These are phyloP conservation scores for Ectropis crepuscularia DNA, from an alignment of 2,888 invertebrate genomes.

Conservation along the genomic window DNA sequence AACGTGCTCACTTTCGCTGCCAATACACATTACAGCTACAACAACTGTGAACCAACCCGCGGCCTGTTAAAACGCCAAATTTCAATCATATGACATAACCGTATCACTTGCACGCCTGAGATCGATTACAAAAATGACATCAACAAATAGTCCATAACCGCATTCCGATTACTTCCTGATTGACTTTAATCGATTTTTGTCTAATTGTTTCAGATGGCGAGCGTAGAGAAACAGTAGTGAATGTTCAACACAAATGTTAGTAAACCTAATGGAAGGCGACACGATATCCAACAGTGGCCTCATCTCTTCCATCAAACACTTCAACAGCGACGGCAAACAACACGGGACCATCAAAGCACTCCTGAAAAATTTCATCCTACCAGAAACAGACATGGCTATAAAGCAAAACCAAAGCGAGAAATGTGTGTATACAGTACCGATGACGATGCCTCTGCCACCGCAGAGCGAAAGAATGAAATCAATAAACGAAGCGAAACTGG, in stretches of 20 bases:
- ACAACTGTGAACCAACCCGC: conserved; percentile 46
- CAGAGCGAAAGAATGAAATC: conserved; percentile 65
- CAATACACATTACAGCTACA: conserved; percentile 24
- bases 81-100: conserved; percentile 46
- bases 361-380: conserved; percentile 72
- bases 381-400: conserved; percentile 76
- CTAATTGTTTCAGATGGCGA: conserved; percentile 79
- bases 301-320: conserved; percentile 69
- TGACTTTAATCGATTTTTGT: conserved; percentile 24
- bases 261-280: conserved; percentile 77
- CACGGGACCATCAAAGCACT: conserved; percentile 73
- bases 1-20: conserved; percentile 51
- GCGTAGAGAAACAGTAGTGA: conserved; percentile 69
- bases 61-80: conserved; percentile 32
- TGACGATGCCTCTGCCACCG: conserved; percentile 60
- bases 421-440: conserved; percentile 71
- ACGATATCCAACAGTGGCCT: conserved; percentile 67
- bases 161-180: conserved; percentile 32
- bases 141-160: conserved; percentile 22
- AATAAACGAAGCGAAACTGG: conserved; percentile 71
- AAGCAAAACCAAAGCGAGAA: conserved; percentile 72
- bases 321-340: conserved; percentile 65
- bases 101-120: conserved; percentile 32
- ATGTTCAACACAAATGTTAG: conserved; percentile 71
- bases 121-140: conserved; percentile 23